Percentiles rank a stretch among this genome's conserved stretches.
Evolutionary conservation across 2,888 invertebrate genomes (phyloP).

Genomic region (Acanthosepion pharaonis): DNA sequence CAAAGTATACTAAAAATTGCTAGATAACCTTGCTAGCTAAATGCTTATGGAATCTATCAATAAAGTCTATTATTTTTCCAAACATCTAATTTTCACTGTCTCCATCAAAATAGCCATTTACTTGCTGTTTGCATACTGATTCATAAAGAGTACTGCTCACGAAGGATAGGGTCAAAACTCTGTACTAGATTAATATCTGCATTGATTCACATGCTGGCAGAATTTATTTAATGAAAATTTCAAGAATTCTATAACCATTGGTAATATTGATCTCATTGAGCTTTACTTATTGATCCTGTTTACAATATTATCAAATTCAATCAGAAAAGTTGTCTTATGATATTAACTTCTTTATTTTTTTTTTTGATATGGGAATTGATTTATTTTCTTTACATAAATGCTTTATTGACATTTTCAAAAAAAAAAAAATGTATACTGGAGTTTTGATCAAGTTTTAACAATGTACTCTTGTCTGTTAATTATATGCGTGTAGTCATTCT

Average conservation of each 20-base stretch:
- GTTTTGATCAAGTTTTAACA: too few relatives aligned
- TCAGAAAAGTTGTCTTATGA: neutral
- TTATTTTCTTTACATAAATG: too few relatives aligned
- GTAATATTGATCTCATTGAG: slow-evolving; percentile 17
- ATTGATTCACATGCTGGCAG: neutral
- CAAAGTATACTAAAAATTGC: neutral
- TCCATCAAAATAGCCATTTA: neutral
- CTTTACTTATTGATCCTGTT: neutral
- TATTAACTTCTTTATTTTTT: neutral
- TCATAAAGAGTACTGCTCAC: neutral
- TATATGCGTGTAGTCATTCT: too few relatives aligned
- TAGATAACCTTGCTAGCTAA: neutral
- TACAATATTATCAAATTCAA: slow-evolving; percentile 20
- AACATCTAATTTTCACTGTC: too few relatives aligned
- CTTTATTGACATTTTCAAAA: too few relatives aligned
- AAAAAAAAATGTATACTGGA: too few relatives aligned
- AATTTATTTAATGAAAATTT: slow-evolving; percentile 17
- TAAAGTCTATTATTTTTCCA: neutral
- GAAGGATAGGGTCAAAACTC: neutral
- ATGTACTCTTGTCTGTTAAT: too few relatives aligned
- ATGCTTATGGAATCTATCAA: neutral
- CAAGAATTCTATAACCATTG: slow-evolving; percentile 4
- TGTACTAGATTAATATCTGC: neutral
- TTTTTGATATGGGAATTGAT: too few relatives aligned
- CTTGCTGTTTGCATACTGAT: neutral